Evolutionary conservation across 2,113 vertebrate species (phyloP), one percentile per base, ranked within the genome.

Genomic region (Plestiodon gilberti): DNA sequence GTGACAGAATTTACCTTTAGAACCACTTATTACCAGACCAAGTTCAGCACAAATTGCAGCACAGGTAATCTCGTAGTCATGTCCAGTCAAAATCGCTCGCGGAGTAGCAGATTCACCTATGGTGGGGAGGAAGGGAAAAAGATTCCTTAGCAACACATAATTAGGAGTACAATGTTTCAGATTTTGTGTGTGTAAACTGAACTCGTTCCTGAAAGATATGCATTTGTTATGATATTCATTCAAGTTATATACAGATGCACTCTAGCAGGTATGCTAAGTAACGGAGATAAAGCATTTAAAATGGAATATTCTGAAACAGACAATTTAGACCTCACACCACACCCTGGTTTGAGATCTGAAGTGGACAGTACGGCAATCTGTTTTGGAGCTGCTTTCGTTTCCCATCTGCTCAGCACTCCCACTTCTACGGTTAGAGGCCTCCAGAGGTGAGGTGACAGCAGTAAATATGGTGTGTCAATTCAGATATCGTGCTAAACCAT

Each of bases 1-100:
- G 52, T 14, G 87, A 43, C 30, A 84, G 13, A 6, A 30, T 81
- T 96, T 95, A 99, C 99, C 99, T 98, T 97, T 98, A 82, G 98
- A 99, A 92, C 98, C 99, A 25, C 99, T 99, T 94, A 99, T 97
- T 89, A 99, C 98, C 33, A 99, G 93, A 73, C 99, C 99, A 65
- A 99, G 96, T 93, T 99, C 99, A 0, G 99, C 99, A 70, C 99
- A 99, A 90, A 99, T 96, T 4, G 97, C 97, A 20, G 97, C 98
- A 91, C 98, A 99, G 0, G 98, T 98, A 93, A 99, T 97, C 94
- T 99, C 99, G 70, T 96, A 98, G 96, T 99, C 98, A 0, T 99
- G 99, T 81, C 99, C 99, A 0, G 99, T 99, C 93, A 99, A 87
- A 85, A 99, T 96, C 92, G 98, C 98, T 87, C 98, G 96, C 3